Evolutionary conservation across 2,888 invertebrate species (phyloP), one percentile per base, ranked within the genome.

Genomic region (Spatulosminthurus flaviceps): DNA sequence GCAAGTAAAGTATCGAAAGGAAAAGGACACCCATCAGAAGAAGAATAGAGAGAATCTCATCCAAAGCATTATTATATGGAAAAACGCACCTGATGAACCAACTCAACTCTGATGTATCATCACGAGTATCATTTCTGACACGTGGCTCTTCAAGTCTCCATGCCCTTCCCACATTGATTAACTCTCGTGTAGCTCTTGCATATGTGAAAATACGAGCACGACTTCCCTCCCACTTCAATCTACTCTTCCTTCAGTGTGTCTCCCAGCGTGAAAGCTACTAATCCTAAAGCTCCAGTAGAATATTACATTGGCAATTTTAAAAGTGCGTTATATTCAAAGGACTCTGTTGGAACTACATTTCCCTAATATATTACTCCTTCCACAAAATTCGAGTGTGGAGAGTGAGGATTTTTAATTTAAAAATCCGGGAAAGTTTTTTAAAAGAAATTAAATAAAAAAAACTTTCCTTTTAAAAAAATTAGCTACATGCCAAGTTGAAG

Each of bases 71-170:
- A 51, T 51, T 9, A 51, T 51, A n/a, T 51, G 9, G n/a, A 51
- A n/a, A 16, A 51, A 51, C 51, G 51, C 51, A 51, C 51, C 51
- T 51, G 51, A 51, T 51, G 51, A 51, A 16, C 51, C 51, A 4
- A 13, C 2, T 4, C 51, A 4, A 13, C 2, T 4, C 51, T 51
- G 51, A 51, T 51, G 51, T n/a, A 51, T 51, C 51, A 51, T 4
- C 16, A 2, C 1, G 51, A 51, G 16, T 51, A 51, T 51, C 51
- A 51, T 2, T n/a, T n/a, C 51, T 51, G 51, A 51, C 51, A 51
- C 16, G 51, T 51, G 51, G 51, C 51, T 2, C 51, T 51, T 16
- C 51, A 51, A 51, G 13, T 41, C 41, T 41, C 41, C 13, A 9
- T 41, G 41, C 41, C 41, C 16, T 19, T 34, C 34, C 9, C 34